Evolutionary conservation across 1,140 invertebrate species (phyloP), one percentile per base, ranked within the genome.

Genomic region (Bombus superbus): DNA sequence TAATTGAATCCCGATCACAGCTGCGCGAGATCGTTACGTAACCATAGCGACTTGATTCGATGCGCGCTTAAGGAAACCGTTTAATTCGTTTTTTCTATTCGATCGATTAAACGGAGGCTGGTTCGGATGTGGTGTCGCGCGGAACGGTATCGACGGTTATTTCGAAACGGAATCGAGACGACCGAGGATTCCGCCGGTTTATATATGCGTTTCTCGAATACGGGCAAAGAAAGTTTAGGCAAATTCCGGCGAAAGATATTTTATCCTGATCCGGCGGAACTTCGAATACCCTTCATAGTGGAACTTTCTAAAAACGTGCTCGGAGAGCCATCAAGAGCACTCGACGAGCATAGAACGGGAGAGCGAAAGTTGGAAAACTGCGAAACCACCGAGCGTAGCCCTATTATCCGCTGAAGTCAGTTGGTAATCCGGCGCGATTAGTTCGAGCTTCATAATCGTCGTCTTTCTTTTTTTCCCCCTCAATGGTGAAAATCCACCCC

Each of bases 1-100:
- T 81, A 73, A 81, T 72, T 73, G 47, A 81, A 81, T 81, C 22
- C 28, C 44, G 79, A 77, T 77, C 80, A 6, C 78, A 68, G 78
- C 42, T 80, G 78, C 64, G 78, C 40, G 32, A 77, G 64, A 57
- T 81, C 47, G 66, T 80, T 42, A 44, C 59, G 28, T 35, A 44
- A 78, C 38, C 66, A 28, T 62, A 38, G 47, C 22, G n/a, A 59
- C 10, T 71, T 40, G 13, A 68, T 59, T 62, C 69, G 32, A 42
- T 42, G 47, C 47, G 53, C 13, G 2, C n/a, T 28, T 22, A 44
- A 73, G n/a, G 28, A 25, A 57, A 4, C 28, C 28, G 3, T 74
- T 18, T 32, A 5, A 2, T 44, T 32, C 28, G 71, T 5, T 72
- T 25, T 35, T 35, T 32, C 18, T 9, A 22, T 66, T 1, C n/a